Percentiles rank a stretch among this genome's conserved stretches.
Conservation (phyloP, 2,888 invertebrate species). For the Amphipoea lucens region DNA sequence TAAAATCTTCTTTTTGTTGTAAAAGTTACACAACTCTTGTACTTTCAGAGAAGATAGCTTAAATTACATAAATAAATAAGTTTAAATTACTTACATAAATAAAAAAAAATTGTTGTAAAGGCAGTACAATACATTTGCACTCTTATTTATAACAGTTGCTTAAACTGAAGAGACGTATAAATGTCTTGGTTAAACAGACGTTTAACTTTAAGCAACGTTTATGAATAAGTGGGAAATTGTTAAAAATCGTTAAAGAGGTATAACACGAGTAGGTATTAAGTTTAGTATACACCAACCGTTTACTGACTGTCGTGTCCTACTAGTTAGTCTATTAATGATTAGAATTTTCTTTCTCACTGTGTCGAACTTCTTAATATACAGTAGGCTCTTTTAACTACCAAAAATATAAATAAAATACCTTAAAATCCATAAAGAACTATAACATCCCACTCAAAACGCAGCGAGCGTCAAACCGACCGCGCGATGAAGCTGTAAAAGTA, state of each 20-base stretch:
- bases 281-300: neutral
- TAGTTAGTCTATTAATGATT: neutral
- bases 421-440: conserved; percentile 39
- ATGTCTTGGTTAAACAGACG: neutral
- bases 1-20: neutral
- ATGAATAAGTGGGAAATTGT: neutral
- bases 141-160: neutral
- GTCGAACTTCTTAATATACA: conserved; percentile 7
- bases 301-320: neutral
- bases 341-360: neutral
- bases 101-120: neutral
- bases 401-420: conserved; percentile 2
- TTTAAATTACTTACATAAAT: neutral
- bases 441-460: conserved; percentile 19
- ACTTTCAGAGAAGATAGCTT: neutral
- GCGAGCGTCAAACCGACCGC: conserved; percentile 23
- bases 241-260: neutral
- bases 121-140: no score
- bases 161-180: neutral
- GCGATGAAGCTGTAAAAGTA: conserved; percentile 44
- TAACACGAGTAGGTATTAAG: neutral
- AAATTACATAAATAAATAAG: no score
- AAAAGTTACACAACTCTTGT: neutral
- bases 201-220: neutral
- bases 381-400: neutral